Base-by-base conservation (phyloP, 1,140 invertebrate species). In the Penaeus japonicus region DNA sequence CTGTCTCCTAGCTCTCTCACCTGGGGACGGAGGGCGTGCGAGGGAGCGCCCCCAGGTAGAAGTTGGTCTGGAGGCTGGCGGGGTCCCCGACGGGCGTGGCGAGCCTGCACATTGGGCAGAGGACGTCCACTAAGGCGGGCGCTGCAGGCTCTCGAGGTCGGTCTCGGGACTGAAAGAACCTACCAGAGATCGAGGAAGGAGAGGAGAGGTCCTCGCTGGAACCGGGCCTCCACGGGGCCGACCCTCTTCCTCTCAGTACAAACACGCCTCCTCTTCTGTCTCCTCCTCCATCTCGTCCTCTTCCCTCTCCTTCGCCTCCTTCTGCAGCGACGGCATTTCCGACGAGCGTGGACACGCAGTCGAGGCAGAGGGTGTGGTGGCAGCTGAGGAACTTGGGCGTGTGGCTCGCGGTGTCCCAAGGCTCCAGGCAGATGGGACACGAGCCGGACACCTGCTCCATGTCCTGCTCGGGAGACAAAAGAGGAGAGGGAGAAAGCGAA, bases 371-470 rank as follows among this genome's bases (percentile, higher is more conserved):
- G 70, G 59, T 83, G 39, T 88, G 87, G 32, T 88, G 87, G 70
- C 87, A 88, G 22, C 54, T 59, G 27, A 88, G 81, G 65, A 88
- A 88, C 80, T 88, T 88, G 12, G 87, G 87, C 1, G 83, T 80
- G 30, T 59, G 80, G 27, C 77, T 55, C n/a, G 53, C 2, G 27
- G 35, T 57, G 55, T 88, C 39, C 87, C 87, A 88, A 4, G 70
- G 15, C 24, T 88, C 87, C 70, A 88, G 54, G 35, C 87, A 88
- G 62, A 88, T 54, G 22, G 87, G 80, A 54, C 87, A 88, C 10
- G 47, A 47, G 47, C 5, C 47, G 4, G 47, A 7, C 47, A 12
- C 47, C 47, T 39, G 35, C 35, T 47, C 47, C 47, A 47, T 47
- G 47, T 47, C 10, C 47, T 47, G 47, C 10, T 15, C 47, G 47